Percentiles rank a stretch among this genome's conserved stretches.
phyloP scores from a whole-genome alignment of 2,797 vertebrate genomes.

The Galago senegalensis region DNA sequence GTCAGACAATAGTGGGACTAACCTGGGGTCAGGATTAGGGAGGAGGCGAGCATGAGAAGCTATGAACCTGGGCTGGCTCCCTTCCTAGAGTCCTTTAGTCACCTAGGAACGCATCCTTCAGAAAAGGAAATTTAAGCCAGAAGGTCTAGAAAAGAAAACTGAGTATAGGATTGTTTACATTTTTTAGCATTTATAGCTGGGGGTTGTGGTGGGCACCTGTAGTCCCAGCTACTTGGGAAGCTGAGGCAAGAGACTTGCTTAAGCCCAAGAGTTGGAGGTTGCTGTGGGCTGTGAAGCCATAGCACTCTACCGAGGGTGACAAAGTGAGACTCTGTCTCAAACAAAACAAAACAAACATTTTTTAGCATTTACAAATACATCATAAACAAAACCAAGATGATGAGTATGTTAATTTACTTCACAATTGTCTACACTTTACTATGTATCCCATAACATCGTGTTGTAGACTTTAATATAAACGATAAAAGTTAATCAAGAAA shows the following conservation, averaged over 20 bases:
- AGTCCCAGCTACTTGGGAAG: too few relatives aligned
- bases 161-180: not conserved
- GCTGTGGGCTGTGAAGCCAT: too few relatives aligned
- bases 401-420: not conserved
- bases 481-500: not conserved
- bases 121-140: not conserved
- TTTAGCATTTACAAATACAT: not conserved
- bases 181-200: not conserved
- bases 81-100: not conserved
- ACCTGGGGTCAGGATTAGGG: not conserved
- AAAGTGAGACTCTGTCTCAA: too few relatives aligned
- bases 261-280: too few relatives aligned
- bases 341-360: not conserved
- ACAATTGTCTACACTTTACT: too few relatives aligned
- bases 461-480: not conserved
- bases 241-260: too few relatives aligned
- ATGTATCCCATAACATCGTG: not conserved
- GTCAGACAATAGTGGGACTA: not conserved
- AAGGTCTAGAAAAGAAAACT: not conserved
- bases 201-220: too few relatives aligned
- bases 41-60: not conserved
- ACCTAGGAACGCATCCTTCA: not conserved
- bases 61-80: accelerated
- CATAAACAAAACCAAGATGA: not conserved
- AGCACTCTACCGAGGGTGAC: too few relatives aligned